Conservation (phyloP, 2,113 vertebrate genomes). For the Poicephalus gulielmi region DNA sequence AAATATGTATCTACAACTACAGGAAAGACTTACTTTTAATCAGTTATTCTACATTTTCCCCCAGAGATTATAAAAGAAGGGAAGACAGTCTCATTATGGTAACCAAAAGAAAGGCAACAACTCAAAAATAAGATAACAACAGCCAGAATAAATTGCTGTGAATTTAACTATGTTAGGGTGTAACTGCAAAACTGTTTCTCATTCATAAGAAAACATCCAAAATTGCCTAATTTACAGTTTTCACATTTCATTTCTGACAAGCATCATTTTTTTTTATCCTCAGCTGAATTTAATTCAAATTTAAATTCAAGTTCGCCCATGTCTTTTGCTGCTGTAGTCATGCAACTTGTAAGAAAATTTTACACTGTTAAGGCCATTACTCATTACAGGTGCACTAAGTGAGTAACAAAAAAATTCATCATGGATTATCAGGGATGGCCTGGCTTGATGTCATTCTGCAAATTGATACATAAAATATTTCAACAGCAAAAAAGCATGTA, state of each 20-base stretch:
- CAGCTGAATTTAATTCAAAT: background rate
- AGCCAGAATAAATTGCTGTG: background rate
- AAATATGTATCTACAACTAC: background rate
- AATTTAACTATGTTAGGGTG: background rate
- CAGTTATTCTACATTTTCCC: background rate
- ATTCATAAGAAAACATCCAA: background rate
- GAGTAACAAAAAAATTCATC: background rate
- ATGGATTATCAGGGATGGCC: background rate
- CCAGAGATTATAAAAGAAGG: background rate
- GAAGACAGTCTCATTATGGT: background rate
- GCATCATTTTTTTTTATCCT: background rate
- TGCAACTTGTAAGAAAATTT: background rate
- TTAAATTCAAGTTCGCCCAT: background rate
- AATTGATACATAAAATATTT: background rate
- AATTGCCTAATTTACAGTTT: background rate
- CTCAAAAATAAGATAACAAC: background rate
- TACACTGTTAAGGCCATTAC: background rate
- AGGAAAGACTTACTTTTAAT: background rate
- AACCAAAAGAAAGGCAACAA: background rate
- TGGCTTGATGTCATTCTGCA: background rate
- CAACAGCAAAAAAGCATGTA: background rate
- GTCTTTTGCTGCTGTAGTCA: background rate
- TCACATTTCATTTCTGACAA: background rate
- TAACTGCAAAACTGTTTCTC: background rate
- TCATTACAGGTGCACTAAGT: background rate